A percentile compares a stretch with the other conserved stretches of the same genome.
phyloP scores from a whole-genome alignment of 2,888 invertebrate species.

The Acrocyrtus sp. region DNA sequence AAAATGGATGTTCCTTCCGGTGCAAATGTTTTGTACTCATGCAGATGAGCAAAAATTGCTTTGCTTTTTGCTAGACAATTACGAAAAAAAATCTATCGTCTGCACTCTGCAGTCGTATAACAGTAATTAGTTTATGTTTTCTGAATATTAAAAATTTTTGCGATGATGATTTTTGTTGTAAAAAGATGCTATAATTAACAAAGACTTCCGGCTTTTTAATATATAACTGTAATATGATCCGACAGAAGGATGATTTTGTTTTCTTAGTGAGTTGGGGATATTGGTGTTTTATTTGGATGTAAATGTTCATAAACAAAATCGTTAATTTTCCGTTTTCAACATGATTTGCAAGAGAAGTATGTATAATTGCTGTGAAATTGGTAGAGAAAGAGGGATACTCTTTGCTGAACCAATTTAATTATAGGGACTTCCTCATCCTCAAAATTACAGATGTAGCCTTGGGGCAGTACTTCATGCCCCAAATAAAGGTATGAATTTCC shows the following conservation, averaged over 20 bases:
- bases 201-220: conserved; percentile 43
- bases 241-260: conserved; percentile 11
- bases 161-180: background rate
- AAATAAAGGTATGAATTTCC: background rate
- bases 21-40: conserved; percentile 17
- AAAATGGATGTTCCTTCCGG: conserved; percentile 37
- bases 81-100: background rate
- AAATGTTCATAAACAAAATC: background rate
- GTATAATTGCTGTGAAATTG: background rate
- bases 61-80: background rate
- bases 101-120: too few relatives aligned
- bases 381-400: background rate
- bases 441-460: too few relatives aligned
- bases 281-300: too few relatives aligned
- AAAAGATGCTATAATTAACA: too few relatives aligned
- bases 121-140: too few relatives aligned
- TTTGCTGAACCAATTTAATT: background rate
- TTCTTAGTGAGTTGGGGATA: conserved; percentile 10
- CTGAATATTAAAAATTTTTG: background rate
- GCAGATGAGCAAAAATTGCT: background rate
- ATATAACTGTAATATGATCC: conserved; percentile 25
- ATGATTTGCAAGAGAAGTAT: too few relatives aligned
- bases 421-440: background rate
- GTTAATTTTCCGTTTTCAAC: background rate
- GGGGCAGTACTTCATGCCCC: background rate